Base-by-base conservation (phyloP, 2,888 invertebrate species). In the Imbricaverruca yamaguchii region DNA sequence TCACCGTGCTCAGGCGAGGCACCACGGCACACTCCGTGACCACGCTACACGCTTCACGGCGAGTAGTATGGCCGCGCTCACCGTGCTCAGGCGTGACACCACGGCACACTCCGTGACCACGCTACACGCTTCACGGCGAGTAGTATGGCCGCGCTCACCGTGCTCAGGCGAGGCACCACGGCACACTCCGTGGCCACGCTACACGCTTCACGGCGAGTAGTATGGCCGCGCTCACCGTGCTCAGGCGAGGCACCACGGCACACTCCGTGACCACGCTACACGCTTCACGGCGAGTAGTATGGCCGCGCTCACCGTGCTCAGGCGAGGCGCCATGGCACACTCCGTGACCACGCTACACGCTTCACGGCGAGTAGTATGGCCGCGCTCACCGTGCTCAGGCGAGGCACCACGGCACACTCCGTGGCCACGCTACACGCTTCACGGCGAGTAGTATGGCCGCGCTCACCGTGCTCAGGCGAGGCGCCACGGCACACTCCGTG, bases 91-190 rank as follows among this genome's bases (percentile, higher is more conserved):
- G 77, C 79, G 78, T 61, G 59, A 59, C 79, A 57, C 56, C 65
- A 79, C 4, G 39, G 39, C 39, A 39, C 4, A 39, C 39, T 39
- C 39, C 2, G 39, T 39, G 39, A 39, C 4, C 39, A 39, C 39
- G 39, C 39, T 39, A 39, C 39, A 39, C 39, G 39, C 39, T 39
- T 39, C 39, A 39, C 39, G 39, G 2, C 39, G 39, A 39, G 1
- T 39, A 4, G 39, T 39, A 39, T 39, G 39, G 39, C 39, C 39
- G 39, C 39, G 4, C 39, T 56, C 9, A 63, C 39, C 65, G 55
- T 61, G 74, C 57, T 77, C 80, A 67, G 65, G 77, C 79, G 78
- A 74, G 59, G 69, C 79, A 57, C 56, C 65, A 79, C 4, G 39
- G 39, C 39, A 39, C 4, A 39, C 39, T 39, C 39, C 2, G 39